Evolutionary conservation across 2,113 vertebrate species (phyloP).

Genomic region (Phycodurus eques): DNA sequence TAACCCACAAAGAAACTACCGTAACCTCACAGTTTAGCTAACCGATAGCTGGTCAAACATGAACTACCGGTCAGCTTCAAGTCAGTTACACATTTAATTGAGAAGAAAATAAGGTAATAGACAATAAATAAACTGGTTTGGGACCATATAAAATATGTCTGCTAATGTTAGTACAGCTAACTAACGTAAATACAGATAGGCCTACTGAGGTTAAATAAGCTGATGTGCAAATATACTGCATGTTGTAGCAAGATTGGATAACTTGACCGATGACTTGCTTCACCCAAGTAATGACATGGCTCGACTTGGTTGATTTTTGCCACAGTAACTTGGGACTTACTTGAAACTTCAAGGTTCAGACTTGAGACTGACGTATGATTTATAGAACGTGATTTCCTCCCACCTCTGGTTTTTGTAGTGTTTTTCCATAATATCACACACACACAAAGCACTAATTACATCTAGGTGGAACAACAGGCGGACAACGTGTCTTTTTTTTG

Average conservation of each 20-base stretch:
- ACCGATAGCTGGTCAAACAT: too few species aligned
- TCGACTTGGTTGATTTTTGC: too few species aligned
- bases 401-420: not conserved
- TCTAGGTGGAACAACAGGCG: slow-evolving; percentile 38
- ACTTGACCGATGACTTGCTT: too few species aligned
- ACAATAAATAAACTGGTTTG: not conserved
- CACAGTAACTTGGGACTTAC: too few species aligned
- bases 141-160: not conserved
- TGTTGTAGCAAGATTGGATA: too few species aligned
- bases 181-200: too few species aligned
- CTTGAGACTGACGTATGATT: not conserved
- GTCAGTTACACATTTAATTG: not conserved
- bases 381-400: not conserved
- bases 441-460: not conserved
- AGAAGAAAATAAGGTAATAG: not conserved
- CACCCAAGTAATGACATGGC: too few species aligned
- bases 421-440: not conserved
- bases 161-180: not conserved
- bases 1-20: too few species aligned
- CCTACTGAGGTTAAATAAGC: too few species aligned
- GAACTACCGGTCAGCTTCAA: not conserved
- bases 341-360: too few species aligned
- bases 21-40: too few species aligned
- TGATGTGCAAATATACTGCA: too few species aligned
- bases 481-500: slow-evolving; percentile 41